Evolutionary conservation across 1,140 invertebrate genomes (phyloP).

Genomic region (Augochlora pura): DNA sequence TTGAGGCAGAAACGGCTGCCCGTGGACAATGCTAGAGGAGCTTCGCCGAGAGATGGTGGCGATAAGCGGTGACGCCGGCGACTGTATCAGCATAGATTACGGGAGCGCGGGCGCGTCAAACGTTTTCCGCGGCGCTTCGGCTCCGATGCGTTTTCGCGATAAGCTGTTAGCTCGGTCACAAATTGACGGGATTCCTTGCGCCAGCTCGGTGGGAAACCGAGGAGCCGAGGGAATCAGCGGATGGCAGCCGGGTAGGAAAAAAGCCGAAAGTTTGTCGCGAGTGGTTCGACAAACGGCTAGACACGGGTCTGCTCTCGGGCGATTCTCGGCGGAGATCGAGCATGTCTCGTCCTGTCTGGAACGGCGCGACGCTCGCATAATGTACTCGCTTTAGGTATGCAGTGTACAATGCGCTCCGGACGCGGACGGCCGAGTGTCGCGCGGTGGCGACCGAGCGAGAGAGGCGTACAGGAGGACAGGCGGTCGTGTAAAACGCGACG

Average conservation of each 20-base stretch:
- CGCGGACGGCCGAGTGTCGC: constrained; percentile 20
- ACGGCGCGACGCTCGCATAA: constrained; percentile 43
- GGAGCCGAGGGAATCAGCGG: no score
- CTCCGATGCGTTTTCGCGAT: constrained; percentile 15
- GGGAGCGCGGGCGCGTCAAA: constrained; percentile 16
- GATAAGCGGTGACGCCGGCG: constrained; percentile 17
- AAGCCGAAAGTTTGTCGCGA: not conserved
- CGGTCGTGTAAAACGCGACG: constrained; percentile 53
- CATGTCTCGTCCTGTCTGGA: constrained; percentile 11
- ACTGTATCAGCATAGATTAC: constrained; percentile 26
- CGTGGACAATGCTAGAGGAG: not conserved
- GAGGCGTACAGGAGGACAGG: constrained; percentile 16
- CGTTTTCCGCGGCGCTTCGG: constrained; percentile 6
- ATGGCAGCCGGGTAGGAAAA: no score
- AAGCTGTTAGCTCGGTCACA: constrained; percentile 24
- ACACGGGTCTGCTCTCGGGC: no score
- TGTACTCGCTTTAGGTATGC: constrained; percentile 48
- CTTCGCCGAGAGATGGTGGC: not conserved
- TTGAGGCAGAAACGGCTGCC: constrained; percentile 17
- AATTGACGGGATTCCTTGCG: constrained; percentile 8
- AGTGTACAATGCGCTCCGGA: constrained; percentile 40
- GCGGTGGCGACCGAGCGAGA: constrained; percentile 19
- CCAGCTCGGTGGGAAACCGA: no score
- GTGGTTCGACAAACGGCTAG: no score
- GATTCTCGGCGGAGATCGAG: constrained; percentile 3